Evolutionary conservation across 2,888 invertebrate species (phyloP).

Genomic region (Athetis lepigone): DNA sequence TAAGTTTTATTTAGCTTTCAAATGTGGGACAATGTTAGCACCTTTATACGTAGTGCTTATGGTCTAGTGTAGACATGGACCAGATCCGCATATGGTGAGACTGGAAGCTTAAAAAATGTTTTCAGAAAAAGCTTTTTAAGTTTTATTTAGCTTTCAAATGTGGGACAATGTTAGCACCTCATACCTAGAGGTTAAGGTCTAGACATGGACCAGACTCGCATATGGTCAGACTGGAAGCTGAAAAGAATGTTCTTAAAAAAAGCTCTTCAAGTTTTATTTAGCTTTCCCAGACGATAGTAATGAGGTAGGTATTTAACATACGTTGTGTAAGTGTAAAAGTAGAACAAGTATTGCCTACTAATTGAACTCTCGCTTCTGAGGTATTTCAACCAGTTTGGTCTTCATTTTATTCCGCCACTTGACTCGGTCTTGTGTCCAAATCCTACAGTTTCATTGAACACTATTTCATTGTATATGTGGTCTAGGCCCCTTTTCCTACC

Average conservation of each 20-base stretch:
- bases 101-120: neutral
- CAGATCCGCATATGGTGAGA: neutral
- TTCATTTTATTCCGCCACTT: no score
- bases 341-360: neutral
- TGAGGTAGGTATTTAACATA: neutral
- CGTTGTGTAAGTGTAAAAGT: neutral
- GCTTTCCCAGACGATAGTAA: neutral
- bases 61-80: constrained; percentile 4
- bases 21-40: constrained; percentile 43
- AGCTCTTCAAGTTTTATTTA: neutral
- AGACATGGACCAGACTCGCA: neutral
- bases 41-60: constrained; percentile 3
- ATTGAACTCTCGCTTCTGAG: no score
- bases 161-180: constrained; percentile 39
- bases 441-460: no score
- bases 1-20: constrained; percentile 41
- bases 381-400: no score
- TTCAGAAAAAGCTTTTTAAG: neutral
- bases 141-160: constrained; percentile 46
- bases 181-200: constrained; percentile 3
- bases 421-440: no score
- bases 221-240: neutral
- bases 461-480: no score
- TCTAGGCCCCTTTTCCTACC: no score
- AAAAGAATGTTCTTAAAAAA: neutral